Percentiles rank a stretch among this genome's conserved stretches.
Evolutionary conservation across 2,797 vertebrate genomes (phyloP).

Genomic region (Acanthopagrus latus): DNA sequence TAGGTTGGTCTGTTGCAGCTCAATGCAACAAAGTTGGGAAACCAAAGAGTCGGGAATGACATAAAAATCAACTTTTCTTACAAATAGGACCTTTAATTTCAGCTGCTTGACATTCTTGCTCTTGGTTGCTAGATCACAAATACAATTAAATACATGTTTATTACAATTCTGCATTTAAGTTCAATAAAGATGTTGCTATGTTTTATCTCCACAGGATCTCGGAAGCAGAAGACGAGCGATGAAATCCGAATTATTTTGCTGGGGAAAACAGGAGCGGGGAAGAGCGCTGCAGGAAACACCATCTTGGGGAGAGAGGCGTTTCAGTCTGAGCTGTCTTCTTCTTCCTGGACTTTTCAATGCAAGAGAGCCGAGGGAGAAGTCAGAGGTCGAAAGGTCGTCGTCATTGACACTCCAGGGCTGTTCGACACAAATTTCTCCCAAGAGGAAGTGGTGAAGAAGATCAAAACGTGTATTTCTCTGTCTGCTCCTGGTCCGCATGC

Average conservation of each 20-base stretch:
- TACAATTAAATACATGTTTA: too few relatives aligned
- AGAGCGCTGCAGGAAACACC: slow-evolving; percentile 67
- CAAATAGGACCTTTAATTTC: too few relatives aligned
- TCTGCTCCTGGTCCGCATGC: slow-evolving; percentile 60
- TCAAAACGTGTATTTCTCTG: slow-evolving; percentile 46
- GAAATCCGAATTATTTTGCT: slow-evolving; percentile 56
- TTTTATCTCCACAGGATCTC: slow-evolving; percentile 46
- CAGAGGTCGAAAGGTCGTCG: slow-evolving; percentile 7
- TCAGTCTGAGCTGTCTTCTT: slow-evolving; percentile 50
- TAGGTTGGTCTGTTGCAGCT: too few relatives aligned
- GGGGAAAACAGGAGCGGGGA: slow-evolving; percentile 67
- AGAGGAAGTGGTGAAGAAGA: slow-evolving; percentile 48
- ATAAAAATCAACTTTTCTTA: too few relatives aligned
- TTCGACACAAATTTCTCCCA: slow-evolving; percentile 56
- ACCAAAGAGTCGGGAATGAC: too few relatives aligned
- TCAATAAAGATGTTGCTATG: slow-evolving; percentile 2
- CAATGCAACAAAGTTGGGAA: too few relatives aligned
- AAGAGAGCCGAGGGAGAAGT: slow-evolving; percentile 42
- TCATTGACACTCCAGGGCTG: slow-evolving; percentile 64
- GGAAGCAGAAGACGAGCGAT: slow-evolving; percentile 34
- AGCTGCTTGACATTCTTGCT: not conserved
- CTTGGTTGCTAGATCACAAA: not conserved
- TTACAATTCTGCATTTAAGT: too few relatives aligned
- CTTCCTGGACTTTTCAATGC: slow-evolving; percentile 56
- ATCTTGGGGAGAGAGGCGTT: slow-evolving; percentile 57